Evolutionary conservation across 2,113 vertebrate species (phyloP).

Genomic region (Dendropsophus ebraccatus): DNA sequence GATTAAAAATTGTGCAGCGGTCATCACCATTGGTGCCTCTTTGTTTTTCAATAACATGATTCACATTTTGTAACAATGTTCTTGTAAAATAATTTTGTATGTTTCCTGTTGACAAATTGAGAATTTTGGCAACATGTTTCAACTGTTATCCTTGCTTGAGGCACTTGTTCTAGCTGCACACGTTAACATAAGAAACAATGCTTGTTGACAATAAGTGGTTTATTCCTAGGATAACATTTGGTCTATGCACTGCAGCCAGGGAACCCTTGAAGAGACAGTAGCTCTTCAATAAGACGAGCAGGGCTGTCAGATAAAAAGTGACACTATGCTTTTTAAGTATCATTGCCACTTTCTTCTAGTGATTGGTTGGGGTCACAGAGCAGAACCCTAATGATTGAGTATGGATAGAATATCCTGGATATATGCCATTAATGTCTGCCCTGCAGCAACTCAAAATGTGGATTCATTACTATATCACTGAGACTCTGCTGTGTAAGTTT

Average conservation of each 20-base stretch:
- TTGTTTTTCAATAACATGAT: constrained; percentile 64
- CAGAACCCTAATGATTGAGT: neutral
- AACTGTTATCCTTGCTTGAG: constrained; percentile 17
- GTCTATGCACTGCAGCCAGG: neutral
- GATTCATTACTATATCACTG: too few species aligned
- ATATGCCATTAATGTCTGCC: neutral
- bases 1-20: neutral
- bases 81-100: constrained; percentile 25
- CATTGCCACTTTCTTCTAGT: neutral
- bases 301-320: neutral
- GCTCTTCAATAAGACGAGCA: neutral
- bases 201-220: constrained; percentile 3
- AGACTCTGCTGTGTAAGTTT: too few species aligned
- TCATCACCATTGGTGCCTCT: constrained; percentile 34
- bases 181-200: constrained; percentile 1
- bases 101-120: neutral
- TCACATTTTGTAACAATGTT: constrained; percentile 54
- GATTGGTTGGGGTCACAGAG: neutral
- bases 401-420: neutral
- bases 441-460: neutral
- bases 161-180: constrained; percentile 22
- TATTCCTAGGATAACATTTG: constrained; percentile 1
- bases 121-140: neutral
- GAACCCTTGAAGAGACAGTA: neutral
- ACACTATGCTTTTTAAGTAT: neutral